A percentile compares a stretch with the other conserved stretches of the same genome.
These are phyloP conservation scores for Ia io DNA, from an alignment of 2,113 vertebrate genomes.

Conservation along the genomic window DNA sequence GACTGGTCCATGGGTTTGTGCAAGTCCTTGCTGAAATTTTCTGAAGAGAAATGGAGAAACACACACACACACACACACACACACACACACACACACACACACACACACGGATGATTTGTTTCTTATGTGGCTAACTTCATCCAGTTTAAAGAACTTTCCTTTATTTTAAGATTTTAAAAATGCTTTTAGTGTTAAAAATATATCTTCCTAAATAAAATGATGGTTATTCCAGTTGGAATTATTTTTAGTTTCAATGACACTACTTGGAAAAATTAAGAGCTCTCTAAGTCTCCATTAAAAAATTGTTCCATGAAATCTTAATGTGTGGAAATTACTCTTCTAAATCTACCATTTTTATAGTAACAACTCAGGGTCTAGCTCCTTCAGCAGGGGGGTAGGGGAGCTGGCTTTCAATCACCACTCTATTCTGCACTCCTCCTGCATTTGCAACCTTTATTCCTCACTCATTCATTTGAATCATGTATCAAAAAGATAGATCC, in stretches of 20 bases:
- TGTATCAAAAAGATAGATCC: not conserved
- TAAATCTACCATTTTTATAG: not conserved
- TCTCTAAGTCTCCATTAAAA: not conserved
- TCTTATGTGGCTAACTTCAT: not conserved
- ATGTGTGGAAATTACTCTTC: not conserved
- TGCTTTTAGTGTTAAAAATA: not conserved
- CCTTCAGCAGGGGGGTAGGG: not conserved
- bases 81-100: not conserved
- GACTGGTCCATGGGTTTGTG: not conserved
- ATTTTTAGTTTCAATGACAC: constrained; percentile 20
- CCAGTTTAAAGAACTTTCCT: not conserved
- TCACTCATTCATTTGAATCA: not conserved
- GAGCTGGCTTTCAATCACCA: not conserved
- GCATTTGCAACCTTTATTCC: not conserved
- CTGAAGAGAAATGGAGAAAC: not conserved
- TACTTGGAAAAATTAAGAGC: not conserved
- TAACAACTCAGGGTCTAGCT: not conserved
- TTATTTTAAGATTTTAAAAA: constrained; percentile 1
- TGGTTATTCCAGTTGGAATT: not conserved
- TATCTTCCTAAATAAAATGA: constrained; percentile 11
- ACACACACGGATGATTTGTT: not conserved
- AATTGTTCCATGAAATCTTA: not conserved
- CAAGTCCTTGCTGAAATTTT: not conserved
- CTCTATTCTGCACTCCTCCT: not conserved
- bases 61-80: not conserved